Conservation (phyloP, 2,888 invertebrate genomes). For the Ochropleura plecta region DNA sequence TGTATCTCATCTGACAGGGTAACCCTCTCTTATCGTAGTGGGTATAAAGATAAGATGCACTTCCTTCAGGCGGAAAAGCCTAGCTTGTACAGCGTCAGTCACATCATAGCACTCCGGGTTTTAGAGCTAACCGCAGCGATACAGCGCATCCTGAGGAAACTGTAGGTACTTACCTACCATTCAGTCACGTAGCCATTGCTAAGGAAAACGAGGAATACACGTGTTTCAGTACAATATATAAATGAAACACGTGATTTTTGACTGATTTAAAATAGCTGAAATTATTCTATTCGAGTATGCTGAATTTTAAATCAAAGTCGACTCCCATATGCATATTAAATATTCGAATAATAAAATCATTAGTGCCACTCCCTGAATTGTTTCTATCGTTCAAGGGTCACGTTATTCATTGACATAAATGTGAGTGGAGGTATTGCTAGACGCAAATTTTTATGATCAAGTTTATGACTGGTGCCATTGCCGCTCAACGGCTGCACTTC, state of each 20-base stretch:
- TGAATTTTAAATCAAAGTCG: slow-evolving; percentile 12
- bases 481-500: slow-evolving; percentile 55
- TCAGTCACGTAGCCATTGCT: slow-evolving; percentile 53
- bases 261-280: slow-evolving; percentile 8
- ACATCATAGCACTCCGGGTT: slow-evolving; percentile 8
- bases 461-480: slow-evolving; percentile 49
- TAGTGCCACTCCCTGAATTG: slow-evolving; percentile 58
- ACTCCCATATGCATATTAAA: slow-evolving; percentile 17
- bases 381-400: slow-evolving; percentile 54
- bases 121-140: slow-evolving; percentile 50
- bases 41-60: slow-evolving; percentile 13
- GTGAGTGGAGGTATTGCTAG: slow-evolving; percentile 27
- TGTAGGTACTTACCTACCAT: slow-evolving; percentile 38
- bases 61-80: slow-evolving; percentile 9
- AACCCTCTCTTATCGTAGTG: slow-evolving; percentile 18
- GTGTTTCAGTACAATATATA: slow-evolving; percentile 15
- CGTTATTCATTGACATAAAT: slow-evolving; percentile 49
- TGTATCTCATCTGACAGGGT: slow-evolving; percentile 16
- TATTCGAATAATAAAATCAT: slow-evolving; percentile 49
- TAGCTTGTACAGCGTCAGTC: slow-evolving; percentile 5
- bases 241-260: slow-evolving; percentile 18
- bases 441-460: slow-evolving; percentile 57
- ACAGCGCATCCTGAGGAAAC: slow-evolving; percentile 43
- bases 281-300: slow-evolving; percentile 13
- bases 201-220: slow-evolving; percentile 51